Base-by-base conservation (phyloP, 2,888 invertebrate genomes). In the Tinea trinotella region DNA sequence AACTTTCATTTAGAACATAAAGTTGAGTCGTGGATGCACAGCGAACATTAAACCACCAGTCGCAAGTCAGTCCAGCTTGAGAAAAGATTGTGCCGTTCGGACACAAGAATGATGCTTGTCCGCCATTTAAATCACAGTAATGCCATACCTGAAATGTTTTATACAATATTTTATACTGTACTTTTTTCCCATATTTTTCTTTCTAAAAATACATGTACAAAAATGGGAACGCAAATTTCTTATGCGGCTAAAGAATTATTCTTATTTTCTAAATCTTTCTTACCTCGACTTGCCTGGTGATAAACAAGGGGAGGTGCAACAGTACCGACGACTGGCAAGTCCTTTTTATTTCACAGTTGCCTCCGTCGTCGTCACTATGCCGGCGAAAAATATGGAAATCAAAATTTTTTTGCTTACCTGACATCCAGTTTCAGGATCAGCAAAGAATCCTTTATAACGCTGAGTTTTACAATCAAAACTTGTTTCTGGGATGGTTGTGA, bases 11-110 rank as follows among this genome's bases (percentile, higher is more conserved):
- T 3, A 96, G 84, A 1, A 96, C 95, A 72, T 96, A 96, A 0
- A 94, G 88, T 71, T 96, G 95, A 0, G 93, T 84, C 0, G 95
- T 95, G 10, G 92, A 90, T 19, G 93, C 90, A 71, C 95, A 96
- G 64, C 93, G 92, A 0, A 96, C 95, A 70, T 96, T 96, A 77
- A 94, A 96, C 95, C 95, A 96, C 95, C 95, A 96, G 72, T 96
- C 96, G 67, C 95, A 95, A 0, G 95, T 95, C 44, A 96, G 79
- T 0, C 92, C 94, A 10, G 94, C 93, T 85, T 96, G 95, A 60
- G 93, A 95, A 82, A 96, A 96, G 67, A 96, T 94, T 2, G 96
- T 96, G 34, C 96, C 95, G 71, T 95, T 95, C 50, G 95, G 95
- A 65, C 95, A 96, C 30, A 96, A 79, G 72, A 96, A 96, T 2